Percentiles rank a stretch among this genome's conserved stretches.
Evolutionary conservation across 2,888 invertebrate species (phyloP).

Genomic region (Caradrina kadenii): DNA sequence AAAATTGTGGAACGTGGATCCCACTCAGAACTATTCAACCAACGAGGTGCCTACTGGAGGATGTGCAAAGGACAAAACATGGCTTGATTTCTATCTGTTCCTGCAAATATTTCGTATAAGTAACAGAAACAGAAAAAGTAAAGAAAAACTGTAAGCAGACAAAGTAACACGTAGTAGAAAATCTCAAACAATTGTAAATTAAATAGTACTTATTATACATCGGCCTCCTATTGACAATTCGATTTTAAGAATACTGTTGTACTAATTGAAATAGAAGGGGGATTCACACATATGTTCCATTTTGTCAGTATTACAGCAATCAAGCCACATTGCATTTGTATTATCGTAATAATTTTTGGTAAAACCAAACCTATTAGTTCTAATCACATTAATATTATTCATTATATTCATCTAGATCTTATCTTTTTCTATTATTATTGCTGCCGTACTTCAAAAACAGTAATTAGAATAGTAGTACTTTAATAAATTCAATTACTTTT

Average conservation of each 20-base stretch:
- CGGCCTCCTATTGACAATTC: constrained; percentile 28
- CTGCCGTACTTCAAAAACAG: background rate
- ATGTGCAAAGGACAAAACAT: constrained; percentile 88
- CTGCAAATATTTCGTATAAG: background rate
- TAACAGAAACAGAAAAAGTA: no score
- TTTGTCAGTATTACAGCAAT: constrained; percentile 34
- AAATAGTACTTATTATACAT: constrained; percentile 6
- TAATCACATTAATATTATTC: background rate
- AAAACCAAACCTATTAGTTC: constrained; percentile 7
- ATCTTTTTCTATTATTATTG: background rate
- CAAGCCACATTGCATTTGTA: constrained; percentile 35
- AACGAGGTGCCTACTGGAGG: constrained; percentile 92
- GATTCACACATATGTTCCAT: background rate
- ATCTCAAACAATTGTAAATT: constrained; percentile 18
- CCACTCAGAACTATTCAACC: constrained; percentile 92
- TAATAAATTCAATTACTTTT: background rate
- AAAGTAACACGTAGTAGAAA: background rate
- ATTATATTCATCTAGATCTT: constrained; percentile 4
- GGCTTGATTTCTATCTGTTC: constrained; percentile 24
- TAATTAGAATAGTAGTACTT: constrained; percentile 10
- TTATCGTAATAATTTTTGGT: constrained; percentile 8
- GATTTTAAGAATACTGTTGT: constrained; percentile 12
- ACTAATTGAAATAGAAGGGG: background rate
- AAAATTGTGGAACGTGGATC: constrained; percentile 94
- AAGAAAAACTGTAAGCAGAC: no score